These are phyloP conservation scores for Heliconius himera DNA, from an alignment of 1,140 invertebrate species.

Conservation along the genomic window DNA sequence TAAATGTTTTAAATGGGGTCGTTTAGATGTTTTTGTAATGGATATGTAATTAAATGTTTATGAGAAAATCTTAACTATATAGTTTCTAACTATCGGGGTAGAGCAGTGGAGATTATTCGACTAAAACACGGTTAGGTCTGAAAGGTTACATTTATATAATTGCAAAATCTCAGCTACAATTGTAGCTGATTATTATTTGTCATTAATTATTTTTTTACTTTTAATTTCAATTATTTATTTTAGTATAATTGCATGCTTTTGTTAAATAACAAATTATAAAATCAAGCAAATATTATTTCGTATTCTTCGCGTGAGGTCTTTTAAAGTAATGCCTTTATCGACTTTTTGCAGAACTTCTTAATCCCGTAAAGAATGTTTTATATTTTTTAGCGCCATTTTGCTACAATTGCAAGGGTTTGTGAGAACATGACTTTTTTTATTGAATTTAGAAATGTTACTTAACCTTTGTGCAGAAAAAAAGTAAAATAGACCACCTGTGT, in stretches of 20 bases:
- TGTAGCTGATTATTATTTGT: too few species aligned
- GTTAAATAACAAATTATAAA: neutral
- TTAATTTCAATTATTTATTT: too few species aligned
- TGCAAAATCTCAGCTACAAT: too few species aligned
- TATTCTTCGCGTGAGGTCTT: constrained; percentile 54
- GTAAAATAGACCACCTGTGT: neutral
- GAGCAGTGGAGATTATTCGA: too few species aligned
- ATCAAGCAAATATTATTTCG: neutral
- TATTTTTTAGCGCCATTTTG: constrained; percentile 34
- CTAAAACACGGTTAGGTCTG: too few species aligned
- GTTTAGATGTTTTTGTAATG: neutral
- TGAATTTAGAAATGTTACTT: neutral
- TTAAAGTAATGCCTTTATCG: constrained; percentile 32
- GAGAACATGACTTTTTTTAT: constrained; percentile 8
- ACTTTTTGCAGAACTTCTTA: constrained; percentile 41
- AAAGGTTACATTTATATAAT: too few species aligned
- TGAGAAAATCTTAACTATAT: neutral
- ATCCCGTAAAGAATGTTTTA: constrained; percentile 52
- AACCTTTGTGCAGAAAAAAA: neutral
- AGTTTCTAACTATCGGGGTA: neutral
- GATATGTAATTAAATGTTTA: neutral
- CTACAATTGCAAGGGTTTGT: constrained; percentile 46
- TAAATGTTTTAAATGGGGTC: constrained; percentile 1
- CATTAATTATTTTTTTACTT: neutral
- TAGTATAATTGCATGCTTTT: neutral